Evolutionary conservation across 1,140 invertebrate genomes (phyloP).

Genomic region (Penaeus indicus): DNA sequence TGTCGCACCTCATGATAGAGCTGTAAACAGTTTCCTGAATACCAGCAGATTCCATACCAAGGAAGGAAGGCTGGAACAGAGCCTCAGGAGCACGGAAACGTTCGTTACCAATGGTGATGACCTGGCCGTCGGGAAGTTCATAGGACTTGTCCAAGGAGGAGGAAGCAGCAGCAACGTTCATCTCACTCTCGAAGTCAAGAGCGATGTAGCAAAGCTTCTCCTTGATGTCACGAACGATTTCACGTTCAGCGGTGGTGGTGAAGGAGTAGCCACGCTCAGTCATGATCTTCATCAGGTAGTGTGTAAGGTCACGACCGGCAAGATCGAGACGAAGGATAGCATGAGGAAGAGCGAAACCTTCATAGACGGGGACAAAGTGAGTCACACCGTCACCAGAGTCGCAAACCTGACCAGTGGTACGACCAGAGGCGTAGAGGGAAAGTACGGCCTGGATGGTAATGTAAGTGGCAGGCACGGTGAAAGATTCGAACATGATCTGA

Average conservation of each 20-base stretch:
- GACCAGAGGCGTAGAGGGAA: not conserved
- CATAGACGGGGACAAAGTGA: conserved; percentile 11
- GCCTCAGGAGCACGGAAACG: conserved; percentile 74
- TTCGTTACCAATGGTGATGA: conserved; percentile 41
- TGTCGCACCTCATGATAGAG: conserved; percentile 74
- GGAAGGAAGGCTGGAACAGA: conserved; percentile 82
- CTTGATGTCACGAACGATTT: conserved; percentile 89
- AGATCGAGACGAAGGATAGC: conserved; percentile 70
- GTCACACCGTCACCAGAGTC: conserved; percentile 19
- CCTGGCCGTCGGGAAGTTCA: conserved; percentile 4
- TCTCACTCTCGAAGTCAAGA: conserved; percentile 94
- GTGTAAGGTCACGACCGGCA: conserved; percentile 74
- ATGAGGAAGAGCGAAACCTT: conserved; percentile 20
- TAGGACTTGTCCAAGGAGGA: conserved; percentile 17
- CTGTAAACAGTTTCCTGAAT: conserved; percentile 85
- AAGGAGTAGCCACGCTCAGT: conserved; percentile 70
- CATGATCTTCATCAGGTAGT: conserved; percentile 74
- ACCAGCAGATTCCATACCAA: conserved; percentile 87
- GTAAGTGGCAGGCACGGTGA: conserved; percentile 65
- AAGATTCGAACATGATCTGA: conserved; percentile 77
- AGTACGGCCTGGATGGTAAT: not conserved
- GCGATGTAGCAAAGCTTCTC: conserved; percentile 93
- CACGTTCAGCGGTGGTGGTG: conserved; percentile 68
- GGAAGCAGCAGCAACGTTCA: conserved; percentile 91
- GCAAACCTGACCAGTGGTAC: conserved; percentile 2